Conservation (phyloP, 2,888 invertebrate species). For the Plagodis dolabraria region DNA sequence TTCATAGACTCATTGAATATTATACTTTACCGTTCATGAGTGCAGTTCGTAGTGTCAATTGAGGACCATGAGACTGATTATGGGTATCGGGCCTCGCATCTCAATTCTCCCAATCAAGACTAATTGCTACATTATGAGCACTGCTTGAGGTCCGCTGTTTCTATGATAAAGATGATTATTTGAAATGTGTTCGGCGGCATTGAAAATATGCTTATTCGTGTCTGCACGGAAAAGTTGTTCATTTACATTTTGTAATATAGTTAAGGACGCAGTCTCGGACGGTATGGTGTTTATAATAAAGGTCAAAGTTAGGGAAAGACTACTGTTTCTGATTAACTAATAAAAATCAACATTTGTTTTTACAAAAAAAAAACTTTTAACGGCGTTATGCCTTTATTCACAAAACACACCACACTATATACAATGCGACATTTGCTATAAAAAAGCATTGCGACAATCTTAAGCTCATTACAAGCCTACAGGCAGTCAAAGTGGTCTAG, state of each 20-base stretch:
- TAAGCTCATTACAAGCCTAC: too few relatives aligned
- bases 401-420: too few relatives aligned
- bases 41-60: constrained; percentile 28
- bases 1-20: too few relatives aligned
- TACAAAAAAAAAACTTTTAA: too few relatives aligned
- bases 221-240: constrained; percentile 1
- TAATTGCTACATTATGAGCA: constrained; percentile 71
- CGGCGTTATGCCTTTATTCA: too few relatives aligned
- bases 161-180: constrained; percentile 37
- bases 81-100: constrained; percentile 66
- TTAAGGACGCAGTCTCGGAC: neutral
- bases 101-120: constrained; percentile 75
- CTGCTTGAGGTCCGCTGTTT: constrained; percentile 53
- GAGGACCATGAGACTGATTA: constrained; percentile 44
- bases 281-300: constrained; percentile 3
- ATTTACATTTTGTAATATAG: constrained; percentile 8
- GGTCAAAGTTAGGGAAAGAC: neutral
- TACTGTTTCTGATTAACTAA: too few relatives aligned
- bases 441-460: too few relatives aligned
- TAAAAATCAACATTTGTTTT: too few relatives aligned
- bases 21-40: constrained; percentile 11
- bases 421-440: too few relatives aligned
- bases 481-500: too few relatives aligned
- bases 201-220: constrained; percentile 6
- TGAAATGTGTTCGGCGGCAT: constrained; percentile 8